A percentile compares a stretch with the other conserved stretches of the same genome.
phyloP scores from a whole-genome alignment of 2,888 invertebrate genomes.

The Agrotis exclamationis region DNA sequence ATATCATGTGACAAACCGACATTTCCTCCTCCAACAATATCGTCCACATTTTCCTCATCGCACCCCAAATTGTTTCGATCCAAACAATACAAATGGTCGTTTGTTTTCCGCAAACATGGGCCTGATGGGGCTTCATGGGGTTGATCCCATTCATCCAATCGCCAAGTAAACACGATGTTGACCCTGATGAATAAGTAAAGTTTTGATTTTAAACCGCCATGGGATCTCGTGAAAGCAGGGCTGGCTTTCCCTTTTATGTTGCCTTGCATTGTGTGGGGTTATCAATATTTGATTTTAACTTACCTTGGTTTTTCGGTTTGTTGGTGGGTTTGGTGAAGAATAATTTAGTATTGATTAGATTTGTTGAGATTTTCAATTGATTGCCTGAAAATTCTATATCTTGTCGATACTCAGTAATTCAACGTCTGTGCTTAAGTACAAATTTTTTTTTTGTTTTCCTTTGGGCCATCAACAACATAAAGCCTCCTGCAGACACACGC shows the following conservation, averaged over 20 bases:
- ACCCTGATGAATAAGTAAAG: constrained; percentile 68
- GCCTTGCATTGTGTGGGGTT: constrained; percentile 26
- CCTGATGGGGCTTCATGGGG: constrained; percentile 43
- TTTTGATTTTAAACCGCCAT: constrained; percentile 66
- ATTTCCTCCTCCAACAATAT: constrained; percentile 22
- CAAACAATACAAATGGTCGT: constrained; percentile 56
- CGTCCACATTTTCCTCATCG: constrained; percentile 43
- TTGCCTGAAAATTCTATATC: not conserved
- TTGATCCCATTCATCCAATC: constrained; percentile 57
- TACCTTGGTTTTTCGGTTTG: constrained; percentile 17
- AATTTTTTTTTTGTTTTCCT: no score
- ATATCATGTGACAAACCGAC: constrained; percentile 28
- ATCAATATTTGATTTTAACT: constrained; percentile 56
- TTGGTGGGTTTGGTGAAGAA: not conserved
- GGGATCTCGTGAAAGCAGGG: constrained; percentile 61
- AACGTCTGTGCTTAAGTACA: no score
- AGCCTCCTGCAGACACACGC: no score
- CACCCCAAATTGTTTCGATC: constrained; percentile 45
- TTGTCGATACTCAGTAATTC: no score
- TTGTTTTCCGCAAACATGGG: constrained; percentile 53
- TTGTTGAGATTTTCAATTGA: not conserved
- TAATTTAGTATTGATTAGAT: not conserved
- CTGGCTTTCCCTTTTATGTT: constrained; percentile 23
- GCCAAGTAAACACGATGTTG: constrained; percentile 51
- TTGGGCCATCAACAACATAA: no score